These are phyloP conservation scores for Hydractinia symbiolongicarpus DNA, from an alignment of 30 jellyfish, hydroid and myxozoan species.

Conservation along the genomic window DNA sequence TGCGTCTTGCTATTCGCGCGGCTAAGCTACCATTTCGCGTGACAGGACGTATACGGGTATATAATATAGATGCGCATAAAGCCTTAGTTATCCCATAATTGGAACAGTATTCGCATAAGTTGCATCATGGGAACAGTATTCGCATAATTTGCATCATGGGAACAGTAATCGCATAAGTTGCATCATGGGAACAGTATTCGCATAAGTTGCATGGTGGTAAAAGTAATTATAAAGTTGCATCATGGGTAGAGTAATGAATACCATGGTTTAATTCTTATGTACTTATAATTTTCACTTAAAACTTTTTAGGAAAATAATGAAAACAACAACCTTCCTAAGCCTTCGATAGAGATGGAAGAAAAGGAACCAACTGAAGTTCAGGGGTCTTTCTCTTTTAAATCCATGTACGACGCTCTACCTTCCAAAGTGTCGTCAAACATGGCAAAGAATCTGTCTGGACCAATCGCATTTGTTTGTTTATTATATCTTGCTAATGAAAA, in stretches of 20 bases:
- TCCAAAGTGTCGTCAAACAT: constrained; percentile 49
- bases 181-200: no score
- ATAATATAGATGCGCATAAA: no score
- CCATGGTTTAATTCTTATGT: neutral
- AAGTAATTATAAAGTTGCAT: no score
- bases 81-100: no score
- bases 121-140: no score
- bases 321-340: constrained; percentile 27
- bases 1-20: no score
- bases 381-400: constrained; percentile 51
- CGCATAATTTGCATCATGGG: no score
- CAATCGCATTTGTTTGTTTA: constrained; percentile 92
- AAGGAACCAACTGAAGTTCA: constrained; percentile 9
- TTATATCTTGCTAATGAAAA: constrained; percentile 95
- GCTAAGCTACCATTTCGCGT: no score
- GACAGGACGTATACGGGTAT: no score
- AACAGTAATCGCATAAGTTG: no score
- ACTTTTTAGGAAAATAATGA: constrained; percentile 53
- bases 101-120: no score
- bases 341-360: constrained; percentile 21
- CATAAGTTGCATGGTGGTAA: no score
- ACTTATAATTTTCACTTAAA: neutral
- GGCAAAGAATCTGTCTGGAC: constrained; percentile 76
- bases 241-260: neutral
- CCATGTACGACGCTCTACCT: constrained; percentile 54